A percentile compares a stretch with the other conserved stretches of the same genome.
phyloP scores from a whole-genome alignment of 2,113 vertebrate genomes.

The Eonycteris spelaea region DNA sequence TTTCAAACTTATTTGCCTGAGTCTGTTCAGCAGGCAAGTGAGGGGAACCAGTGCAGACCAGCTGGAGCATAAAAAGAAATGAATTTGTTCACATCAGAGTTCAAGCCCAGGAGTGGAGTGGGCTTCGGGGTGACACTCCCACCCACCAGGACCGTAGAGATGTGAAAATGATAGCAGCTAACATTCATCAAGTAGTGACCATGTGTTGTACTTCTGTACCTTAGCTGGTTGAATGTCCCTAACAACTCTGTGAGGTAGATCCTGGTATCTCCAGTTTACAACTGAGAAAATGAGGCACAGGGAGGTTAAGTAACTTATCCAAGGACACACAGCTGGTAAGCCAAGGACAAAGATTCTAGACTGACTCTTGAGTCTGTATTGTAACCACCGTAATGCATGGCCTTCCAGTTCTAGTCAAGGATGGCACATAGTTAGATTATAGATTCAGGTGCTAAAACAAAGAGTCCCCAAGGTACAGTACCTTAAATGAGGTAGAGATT shows the following conservation, averaged over 20 bases:
- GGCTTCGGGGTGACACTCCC: not conserved
- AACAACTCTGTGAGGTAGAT: not conserved
- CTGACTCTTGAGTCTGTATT: not conserved
- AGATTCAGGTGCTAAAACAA: not conserved
- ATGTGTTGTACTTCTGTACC: not conserved
- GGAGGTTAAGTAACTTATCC: not conserved
- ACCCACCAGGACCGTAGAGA: not conserved
- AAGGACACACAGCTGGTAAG: not conserved
- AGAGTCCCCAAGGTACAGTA: not conserved
- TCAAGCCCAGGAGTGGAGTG: not conserved
- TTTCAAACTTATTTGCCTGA: not conserved
- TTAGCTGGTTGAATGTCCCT: not conserved
- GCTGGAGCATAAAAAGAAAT: not conserved
- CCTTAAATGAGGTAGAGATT: not conserved
- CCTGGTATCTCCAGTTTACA: not conserved
- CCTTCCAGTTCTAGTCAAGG: not conserved
- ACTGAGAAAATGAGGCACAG: not conserved
- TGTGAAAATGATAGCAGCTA: not conserved
- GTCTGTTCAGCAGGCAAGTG: not conserved
- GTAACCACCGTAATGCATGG: not conserved
- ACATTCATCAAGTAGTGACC: not conserved
- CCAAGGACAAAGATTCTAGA: not conserved
- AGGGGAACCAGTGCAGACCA: not conserved
- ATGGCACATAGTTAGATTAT: not conserved
- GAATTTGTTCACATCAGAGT: not conserved